Conservation (phyloP, 1,140 invertebrate species). For the Drosophila neocordata region DNA sequence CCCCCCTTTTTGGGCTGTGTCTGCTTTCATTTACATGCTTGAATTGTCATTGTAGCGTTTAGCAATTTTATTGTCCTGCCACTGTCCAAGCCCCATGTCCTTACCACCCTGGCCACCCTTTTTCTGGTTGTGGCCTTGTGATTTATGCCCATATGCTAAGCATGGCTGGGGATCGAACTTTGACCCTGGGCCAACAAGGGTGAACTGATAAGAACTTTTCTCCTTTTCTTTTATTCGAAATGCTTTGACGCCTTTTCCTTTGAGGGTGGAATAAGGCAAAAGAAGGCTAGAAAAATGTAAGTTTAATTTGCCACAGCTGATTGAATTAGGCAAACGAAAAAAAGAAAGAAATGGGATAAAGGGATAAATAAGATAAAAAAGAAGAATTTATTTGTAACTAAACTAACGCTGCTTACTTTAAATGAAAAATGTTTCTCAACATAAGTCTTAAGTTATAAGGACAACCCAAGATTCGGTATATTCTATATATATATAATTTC, state of each 20-base stretch:
- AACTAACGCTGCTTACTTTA: not conserved
- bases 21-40: slow-evolving; percentile 82
- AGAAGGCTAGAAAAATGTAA: slow-evolving; percentile 53
- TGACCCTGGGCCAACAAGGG: slow-evolving; percentile 52
- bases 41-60: slow-evolving; percentile 81
- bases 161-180: slow-evolving; percentile 47
- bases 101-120: slow-evolving; percentile 18
- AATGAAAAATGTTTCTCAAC: not conserved
- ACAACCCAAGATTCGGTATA: too few species aligned
- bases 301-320: slow-evolving; percentile 77
- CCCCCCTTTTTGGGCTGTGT: slow-evolving; percentile 27
- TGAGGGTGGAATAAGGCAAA: not conserved
- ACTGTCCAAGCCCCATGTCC: not conserved
- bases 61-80: slow-evolving; percentile 76
- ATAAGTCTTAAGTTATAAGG: not conserved
- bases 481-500: too few species aligned
- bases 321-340: slow-evolving; percentile 72
- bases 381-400: not conserved
- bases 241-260: slow-evolving; percentile 42
- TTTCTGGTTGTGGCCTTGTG: slow-evolving; percentile 45
- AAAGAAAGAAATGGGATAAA: slow-evolving; percentile 28
- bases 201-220: slow-evolving; percentile 49
- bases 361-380: not conserved
- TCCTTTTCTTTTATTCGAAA: slow-evolving; percentile 54
- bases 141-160: slow-evolving; percentile 80